A percentile compares a stretch with the other conserved stretches of the same genome.
Conservation (phyloP, 1,140 invertebrate genomes). For the Scylla paramamosain region DNA sequence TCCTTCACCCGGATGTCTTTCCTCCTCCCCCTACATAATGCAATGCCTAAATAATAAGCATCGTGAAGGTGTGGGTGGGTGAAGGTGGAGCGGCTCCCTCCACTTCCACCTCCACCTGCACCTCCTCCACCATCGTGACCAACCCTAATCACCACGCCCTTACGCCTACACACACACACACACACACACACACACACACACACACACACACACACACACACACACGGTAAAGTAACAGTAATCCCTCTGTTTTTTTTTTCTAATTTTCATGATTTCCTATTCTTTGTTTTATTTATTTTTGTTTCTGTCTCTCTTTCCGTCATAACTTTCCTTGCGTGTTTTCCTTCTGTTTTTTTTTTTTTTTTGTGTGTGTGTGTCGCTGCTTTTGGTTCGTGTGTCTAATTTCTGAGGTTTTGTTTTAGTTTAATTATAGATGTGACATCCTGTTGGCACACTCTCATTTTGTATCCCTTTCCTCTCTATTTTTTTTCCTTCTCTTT, state of each 20-base stretch:
- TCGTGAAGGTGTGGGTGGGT: no score
- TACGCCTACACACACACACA: slow-evolving; percentile 36
- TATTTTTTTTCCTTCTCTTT: not conserved
- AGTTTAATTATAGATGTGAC: no score
- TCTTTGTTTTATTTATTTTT: not conserved
- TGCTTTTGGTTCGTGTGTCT: not conserved
- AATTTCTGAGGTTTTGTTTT: not conserved
- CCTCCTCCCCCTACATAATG: not conserved
- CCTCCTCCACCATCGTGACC: not conserved
- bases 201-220: slow-evolving; percentile 37
- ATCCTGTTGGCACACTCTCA: no score
- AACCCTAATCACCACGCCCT: not conserved
- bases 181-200: slow-evolving; percentile 50
- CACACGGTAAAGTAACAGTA: not conserved
- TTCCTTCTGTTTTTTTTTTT: not conserved
- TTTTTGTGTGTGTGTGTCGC: not conserved
- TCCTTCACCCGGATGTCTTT: no score
- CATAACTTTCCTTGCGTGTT: not conserved
- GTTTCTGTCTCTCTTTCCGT: no score
- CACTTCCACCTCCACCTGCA: no score
- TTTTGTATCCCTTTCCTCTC: no score
- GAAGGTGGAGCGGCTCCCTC: no score
- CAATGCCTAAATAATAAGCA: not conserved
- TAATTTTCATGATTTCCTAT: not conserved
- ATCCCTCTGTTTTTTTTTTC: not conserved